A percentile compares a stretch with the other conserved stretches of the same genome.
These are phyloP conservation scores for Melanotaenia nigrans DNA, from an alignment of 2,797 vertebrate genomes.

Conservation along the genomic window DNA sequence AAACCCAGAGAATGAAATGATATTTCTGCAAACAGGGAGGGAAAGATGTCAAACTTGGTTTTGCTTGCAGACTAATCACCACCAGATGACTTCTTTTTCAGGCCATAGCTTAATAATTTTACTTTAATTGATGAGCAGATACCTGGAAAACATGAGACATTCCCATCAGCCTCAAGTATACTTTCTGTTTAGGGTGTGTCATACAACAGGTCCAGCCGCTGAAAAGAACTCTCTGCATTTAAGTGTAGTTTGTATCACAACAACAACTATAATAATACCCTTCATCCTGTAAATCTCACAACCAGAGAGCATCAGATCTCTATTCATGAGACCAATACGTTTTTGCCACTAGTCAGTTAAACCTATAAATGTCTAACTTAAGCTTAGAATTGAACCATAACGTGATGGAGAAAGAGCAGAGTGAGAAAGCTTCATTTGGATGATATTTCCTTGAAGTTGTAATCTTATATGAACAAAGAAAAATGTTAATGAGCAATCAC, in stretches of 20 bases:
- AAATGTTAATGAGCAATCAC: conserved; percentile 31
- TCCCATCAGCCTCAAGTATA: not conserved
- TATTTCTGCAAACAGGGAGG: not conserved
- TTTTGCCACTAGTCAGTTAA: conserved; percentile 11
- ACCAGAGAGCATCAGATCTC: not conserved
- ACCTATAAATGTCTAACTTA: not conserved
- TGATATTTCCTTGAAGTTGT: conserved; percentile 16
- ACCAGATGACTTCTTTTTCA: not conserved
- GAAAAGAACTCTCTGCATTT: not conserved
- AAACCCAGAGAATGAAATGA: not conserved
- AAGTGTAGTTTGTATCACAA: conserved; percentile 24
- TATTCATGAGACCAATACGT: conserved; percentile 21
- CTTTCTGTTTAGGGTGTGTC: not conserved
- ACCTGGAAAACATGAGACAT: not conserved
- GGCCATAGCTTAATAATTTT: not conserved
- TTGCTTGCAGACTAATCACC: not conserved
- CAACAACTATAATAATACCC: not conserved
- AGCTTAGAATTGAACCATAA: not conserved
- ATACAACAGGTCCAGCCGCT: not conserved
- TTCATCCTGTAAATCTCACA: conserved; percentile 16
- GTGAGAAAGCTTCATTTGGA: conserved; percentile 12
- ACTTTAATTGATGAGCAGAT: not conserved
- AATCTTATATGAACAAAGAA: conserved; percentile 30
- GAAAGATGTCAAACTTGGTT: not conserved
- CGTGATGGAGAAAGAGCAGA: not conserved